phyloP scores from a whole-genome alignment of 2,888 invertebrate species.

The Latrodectus elegans region DNA sequence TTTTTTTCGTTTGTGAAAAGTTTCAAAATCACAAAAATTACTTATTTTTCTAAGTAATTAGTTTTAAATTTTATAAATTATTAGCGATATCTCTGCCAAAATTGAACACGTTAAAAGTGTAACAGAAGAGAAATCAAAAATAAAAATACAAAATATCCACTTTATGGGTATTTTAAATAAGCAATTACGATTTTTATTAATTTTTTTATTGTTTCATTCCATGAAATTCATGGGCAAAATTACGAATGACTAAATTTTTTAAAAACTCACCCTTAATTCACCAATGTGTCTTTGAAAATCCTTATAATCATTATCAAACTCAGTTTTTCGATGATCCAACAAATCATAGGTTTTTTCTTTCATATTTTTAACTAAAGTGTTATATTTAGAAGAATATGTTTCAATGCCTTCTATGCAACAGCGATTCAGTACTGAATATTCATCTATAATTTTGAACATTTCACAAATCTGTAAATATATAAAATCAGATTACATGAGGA shows the following conservation, averaged over 20 bases:
- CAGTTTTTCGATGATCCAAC: constrained; percentile 83
- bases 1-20: not conserved
- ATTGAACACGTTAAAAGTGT: too few species aligned
- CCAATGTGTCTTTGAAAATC: constrained; percentile 82
- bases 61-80: too few species aligned
- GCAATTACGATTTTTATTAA: not conserved
- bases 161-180: not conserved
- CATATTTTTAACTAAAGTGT: constrained; percentile 81
- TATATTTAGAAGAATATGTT: constrained; percentile 82
- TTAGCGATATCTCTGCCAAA: too few species aligned
- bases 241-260: too few species aligned
- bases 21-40: not conserved
- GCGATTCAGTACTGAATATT: constrained; percentile 83
- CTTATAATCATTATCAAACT: constrained; percentile 86
- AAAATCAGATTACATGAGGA: not conserved
- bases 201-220: too few species aligned
- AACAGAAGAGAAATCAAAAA: too few species aligned
- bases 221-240: too few species aligned
- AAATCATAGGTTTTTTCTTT: constrained; percentile 85
- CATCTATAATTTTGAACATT: constrained; percentile 83
- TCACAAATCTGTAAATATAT: constrained; percentile 81
- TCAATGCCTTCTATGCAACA: constrained; percentile 89
- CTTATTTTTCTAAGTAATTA: too few species aligned
- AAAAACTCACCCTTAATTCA: constrained; percentile 80
- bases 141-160: too few species aligned